These are phyloP conservation scores for Gavialis gangeticus DNA, from an alignment of 2,113 vertebrate genomes.

Conservation along the genomic window DNA sequence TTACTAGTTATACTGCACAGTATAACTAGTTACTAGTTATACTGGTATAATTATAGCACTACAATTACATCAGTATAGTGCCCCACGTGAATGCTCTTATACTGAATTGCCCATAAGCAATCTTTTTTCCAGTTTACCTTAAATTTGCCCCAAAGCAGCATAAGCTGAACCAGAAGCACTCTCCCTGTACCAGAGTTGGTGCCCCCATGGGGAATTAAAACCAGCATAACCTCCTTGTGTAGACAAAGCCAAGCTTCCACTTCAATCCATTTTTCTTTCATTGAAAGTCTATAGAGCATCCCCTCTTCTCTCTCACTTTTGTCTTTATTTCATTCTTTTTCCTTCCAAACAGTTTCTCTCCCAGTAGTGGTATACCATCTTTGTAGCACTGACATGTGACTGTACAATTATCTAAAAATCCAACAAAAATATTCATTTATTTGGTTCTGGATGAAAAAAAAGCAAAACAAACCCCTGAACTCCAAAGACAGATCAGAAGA, in stretches of 20 bases:
- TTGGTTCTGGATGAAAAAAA: not conserved
- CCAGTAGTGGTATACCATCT: too few species aligned
- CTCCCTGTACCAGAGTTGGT: not conserved
- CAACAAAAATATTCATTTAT: not conserved
- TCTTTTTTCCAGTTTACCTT: not conserved
- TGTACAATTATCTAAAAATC: not conserved
- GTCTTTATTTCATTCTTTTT: not conserved
- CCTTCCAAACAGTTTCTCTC: not conserved
- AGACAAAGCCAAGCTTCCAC: not conserved
- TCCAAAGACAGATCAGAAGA: not conserved
- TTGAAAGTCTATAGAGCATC: not conserved
- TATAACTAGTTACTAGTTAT: too few species aligned
- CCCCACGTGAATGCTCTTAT: not conserved
- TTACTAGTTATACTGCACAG: not conserved
- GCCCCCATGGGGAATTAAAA: not conserved
- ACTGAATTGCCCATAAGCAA: not conserved
- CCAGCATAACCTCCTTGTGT: rapidly evolving
- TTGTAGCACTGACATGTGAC: not conserved
- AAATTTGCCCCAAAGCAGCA: not conserved
- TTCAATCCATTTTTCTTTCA: not conserved
- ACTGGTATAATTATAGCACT: not conserved
- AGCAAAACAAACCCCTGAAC: not conserved
- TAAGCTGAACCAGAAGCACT: not conserved
- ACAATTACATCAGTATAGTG: not conserved
- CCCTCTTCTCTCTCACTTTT: not conserved